Base-by-base conservation (phyloP, 2,113 vertebrate genomes). In the Sorex araneus region DNA sequence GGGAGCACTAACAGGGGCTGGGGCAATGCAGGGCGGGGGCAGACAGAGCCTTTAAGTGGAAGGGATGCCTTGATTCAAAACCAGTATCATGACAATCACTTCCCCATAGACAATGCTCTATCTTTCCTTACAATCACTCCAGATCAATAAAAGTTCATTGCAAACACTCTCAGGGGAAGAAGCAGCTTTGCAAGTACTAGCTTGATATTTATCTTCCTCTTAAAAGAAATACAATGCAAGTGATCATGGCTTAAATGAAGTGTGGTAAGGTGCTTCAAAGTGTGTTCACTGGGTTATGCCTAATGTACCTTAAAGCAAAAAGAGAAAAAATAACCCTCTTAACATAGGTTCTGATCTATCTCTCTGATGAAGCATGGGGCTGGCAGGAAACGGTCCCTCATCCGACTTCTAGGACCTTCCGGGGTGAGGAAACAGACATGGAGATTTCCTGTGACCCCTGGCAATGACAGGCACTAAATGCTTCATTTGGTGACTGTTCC, bases 61-160 rank as follows among this genome's bases (percentile, higher is more conserved):
- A 50, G 63, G 82, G 11, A 6, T 34, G n/a, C 18, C 47, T 4
- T 74, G 67, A 79, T 11, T 89, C 34, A 87, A 83, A 87, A 70
- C n/a, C 11, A 63, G n/a, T 54, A 76, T 81, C 36, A 13, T 25
- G 57, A 60, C 57, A 50, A 50, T 60, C 21, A 60, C 86, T 85
- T 84, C 67, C 27, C 36, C 66, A 54, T 57, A 32, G 66, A 82
- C 66, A 84, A 50, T 34, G 50, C 34, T 63, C 5, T 76, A 76
- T 76, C 86, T 89, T 88, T 88, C 82, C 64, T 9, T 34, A 81
- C 67, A 84, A 90, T 89, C 83, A 92, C 15, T 83, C 40, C 25
- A 34, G 27, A 93, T 90, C 90, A 93, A 96, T 78, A 93, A 6
- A 96, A 75, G 36, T 90, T 87, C 85, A 90, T 13, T 93, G 75